Conservation (phyloP, 2,888 invertebrate genomes). For the Heliconius ethilla region DNA sequence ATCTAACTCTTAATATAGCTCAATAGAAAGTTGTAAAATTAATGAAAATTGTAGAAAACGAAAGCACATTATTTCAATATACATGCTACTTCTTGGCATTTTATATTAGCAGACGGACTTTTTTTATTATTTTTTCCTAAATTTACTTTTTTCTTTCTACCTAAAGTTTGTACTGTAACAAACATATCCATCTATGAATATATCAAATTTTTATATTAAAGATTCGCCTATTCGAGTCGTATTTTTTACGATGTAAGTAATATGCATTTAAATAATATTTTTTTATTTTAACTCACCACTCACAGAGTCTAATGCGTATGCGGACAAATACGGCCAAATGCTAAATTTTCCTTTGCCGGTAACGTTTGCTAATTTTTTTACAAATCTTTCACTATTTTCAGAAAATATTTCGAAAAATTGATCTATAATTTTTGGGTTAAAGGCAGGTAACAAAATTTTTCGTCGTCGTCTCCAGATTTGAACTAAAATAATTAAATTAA, state of each 20-base stretch:
- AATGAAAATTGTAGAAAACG: too few relatives aligned
- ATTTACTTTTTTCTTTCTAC: not conserved
- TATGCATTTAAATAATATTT: not conserved
- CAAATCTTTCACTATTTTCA: slow-evolving; percentile 80
- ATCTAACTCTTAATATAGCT: too few relatives aligned
- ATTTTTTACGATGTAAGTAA: not conserved
- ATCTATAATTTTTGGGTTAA: slow-evolving; percentile 85
- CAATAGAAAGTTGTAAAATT: too few relatives aligned
- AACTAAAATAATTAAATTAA: slow-evolving; percentile 52
- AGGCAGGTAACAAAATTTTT: slow-evolving; percentile 84
- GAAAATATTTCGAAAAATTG: slow-evolving; percentile 84
- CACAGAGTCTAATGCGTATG: slow-evolving; percentile 84
- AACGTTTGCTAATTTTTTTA: slow-evolving; percentile 59
- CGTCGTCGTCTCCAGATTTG: slow-evolving; percentile 83
- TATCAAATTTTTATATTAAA: not conserved
- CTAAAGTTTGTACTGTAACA: too few relatives aligned
- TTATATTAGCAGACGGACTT: too few relatives aligned
- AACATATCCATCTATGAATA: not conserved
- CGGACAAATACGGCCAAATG: slow-evolving; percentile 78
- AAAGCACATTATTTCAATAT: too few relatives aligned
- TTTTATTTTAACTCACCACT: slow-evolving; percentile 73
- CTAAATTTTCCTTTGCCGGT: slow-evolving; percentile 63
- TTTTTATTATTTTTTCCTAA: not conserved
- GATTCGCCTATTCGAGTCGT: too few relatives aligned
- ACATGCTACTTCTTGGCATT: too few relatives aligned